Percentiles rank a stretch among this genome's conserved stretches.
phyloP scores from a whole-genome alignment of 2,888 invertebrate genomes.

The Cantharis flavilabris region DNA sequence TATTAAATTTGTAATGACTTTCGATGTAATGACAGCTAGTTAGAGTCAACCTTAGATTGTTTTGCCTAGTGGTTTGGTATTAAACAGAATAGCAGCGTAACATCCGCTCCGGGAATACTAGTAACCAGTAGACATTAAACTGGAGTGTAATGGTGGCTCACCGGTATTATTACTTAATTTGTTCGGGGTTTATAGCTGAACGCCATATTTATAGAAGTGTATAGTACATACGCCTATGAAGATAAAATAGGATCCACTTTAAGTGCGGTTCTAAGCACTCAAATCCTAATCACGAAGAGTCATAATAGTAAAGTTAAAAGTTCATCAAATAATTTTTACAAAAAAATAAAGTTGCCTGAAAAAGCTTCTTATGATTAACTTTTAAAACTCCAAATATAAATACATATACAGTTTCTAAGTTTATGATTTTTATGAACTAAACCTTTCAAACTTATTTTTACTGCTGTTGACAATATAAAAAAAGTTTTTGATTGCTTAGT shows the following conservation, averaged over 20 bases:
- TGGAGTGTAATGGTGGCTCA: conserved; percentile 27
- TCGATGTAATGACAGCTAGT: conserved; percentile 11
- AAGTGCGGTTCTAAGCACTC: conserved; percentile 23
- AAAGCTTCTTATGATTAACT: conserved; percentile 20
- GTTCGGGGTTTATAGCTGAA: conserved; percentile 27
- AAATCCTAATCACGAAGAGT: conserved; percentile 21
- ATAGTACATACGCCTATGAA: conserved; percentile 18
- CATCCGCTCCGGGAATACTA: conserved; percentile 27
- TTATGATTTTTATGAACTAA: conserved; percentile 13
- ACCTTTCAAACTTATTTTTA: conserved; percentile 12
- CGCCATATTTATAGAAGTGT: conserved; percentile 27
- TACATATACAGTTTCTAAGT: conserved; percentile 14
- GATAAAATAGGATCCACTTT: conserved; percentile 27
- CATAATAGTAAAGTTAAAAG: conserved; percentile 20
- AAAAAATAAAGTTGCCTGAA: conserved; percentile 12
- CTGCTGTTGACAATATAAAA: conserved; percentile 15
- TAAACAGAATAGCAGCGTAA: conserved; percentile 25
- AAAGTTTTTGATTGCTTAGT: conserved; percentile 17
- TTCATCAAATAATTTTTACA: conserved; percentile 19
- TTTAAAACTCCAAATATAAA: conserved; percentile 18
- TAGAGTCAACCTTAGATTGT: conserved; percentile 13
- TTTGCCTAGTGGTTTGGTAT: conserved; percentile 17
- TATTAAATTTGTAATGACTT: neutral
- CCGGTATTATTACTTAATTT: conserved; percentile 32
- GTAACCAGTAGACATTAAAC: conserved; percentile 27